These are phyloP conservation scores for Zapornia atra DNA, from an alignment of 2,113 vertebrate genomes.

Conservation along the genomic window DNA sequence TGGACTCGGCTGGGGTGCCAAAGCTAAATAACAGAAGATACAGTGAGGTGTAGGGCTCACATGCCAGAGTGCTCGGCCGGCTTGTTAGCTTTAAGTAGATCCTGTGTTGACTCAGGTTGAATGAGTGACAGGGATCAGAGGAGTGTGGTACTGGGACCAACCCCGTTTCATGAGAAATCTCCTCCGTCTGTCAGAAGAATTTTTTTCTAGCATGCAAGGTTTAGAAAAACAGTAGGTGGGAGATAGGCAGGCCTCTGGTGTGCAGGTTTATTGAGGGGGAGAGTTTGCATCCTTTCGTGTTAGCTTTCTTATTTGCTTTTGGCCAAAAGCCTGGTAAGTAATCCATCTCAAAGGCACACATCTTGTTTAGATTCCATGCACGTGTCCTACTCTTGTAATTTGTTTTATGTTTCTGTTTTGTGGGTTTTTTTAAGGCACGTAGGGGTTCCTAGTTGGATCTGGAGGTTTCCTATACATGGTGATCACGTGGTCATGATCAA, in stretches of 20 bases:
- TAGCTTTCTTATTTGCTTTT: not conserved
- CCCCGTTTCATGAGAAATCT: not conserved
- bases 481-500: not conserved
- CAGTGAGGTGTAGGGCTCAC: not conserved
- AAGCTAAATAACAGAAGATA: not conserved
- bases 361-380: not conserved
- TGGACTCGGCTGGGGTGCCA: not conserved
- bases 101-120: not conserved
- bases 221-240: not conserved
- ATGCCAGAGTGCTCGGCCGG: not conserved
- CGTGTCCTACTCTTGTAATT: not conserved
- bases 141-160: not conserved
- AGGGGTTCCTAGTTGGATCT: not conserved
- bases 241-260: not conserved
- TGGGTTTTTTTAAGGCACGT: not conserved
- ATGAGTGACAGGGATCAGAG: not conserved
- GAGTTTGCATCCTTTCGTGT: not conserved
- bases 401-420: not conserved
- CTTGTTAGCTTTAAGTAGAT: not conserved
- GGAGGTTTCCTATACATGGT: accelerated
- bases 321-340: not conserved
- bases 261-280: not conserved
- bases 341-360: not conserved
- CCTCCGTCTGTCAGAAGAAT: not conserved
- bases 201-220: not conserved